Conservation (phyloP, 2,113 vertebrate species). For the Ptyas mucosa region DNA sequence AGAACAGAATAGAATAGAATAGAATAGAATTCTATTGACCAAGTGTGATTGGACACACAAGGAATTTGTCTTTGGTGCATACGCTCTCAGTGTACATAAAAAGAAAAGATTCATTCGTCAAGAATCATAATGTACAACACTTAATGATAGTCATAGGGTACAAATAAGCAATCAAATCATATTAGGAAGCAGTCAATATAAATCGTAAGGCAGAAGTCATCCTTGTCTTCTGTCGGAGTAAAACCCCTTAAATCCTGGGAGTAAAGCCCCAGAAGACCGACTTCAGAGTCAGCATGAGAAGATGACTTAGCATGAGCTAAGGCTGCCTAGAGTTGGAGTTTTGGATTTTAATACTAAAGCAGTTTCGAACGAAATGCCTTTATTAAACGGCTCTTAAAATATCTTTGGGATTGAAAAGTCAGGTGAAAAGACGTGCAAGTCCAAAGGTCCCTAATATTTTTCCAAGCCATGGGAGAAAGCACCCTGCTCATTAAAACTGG, state of each 20-base stretch:
- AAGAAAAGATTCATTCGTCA: too few species aligned
- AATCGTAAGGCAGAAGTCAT: neutral
- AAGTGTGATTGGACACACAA: too few species aligned
- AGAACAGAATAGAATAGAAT: too few species aligned
- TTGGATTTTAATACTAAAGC: neutral
- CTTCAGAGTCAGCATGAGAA: neutral
- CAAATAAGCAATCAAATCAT: too few species aligned
- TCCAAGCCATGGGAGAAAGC: neutral
- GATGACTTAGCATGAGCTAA: neutral
- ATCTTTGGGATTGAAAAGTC: neutral
- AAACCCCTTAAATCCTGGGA: neutral
- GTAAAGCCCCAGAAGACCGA: neutral
- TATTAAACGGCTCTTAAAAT: neutral
- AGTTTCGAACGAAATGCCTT: neutral
- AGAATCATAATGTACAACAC: too few species aligned
- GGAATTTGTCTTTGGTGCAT: too few species aligned
- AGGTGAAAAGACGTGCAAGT: neutral
- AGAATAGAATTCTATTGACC: too few species aligned
- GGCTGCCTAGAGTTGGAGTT: neutral
- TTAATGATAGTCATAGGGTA: too few species aligned
- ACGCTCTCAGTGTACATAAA: too few species aligned
- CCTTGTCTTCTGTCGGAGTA: neutral
- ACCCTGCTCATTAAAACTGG: conserved; percentile 25
- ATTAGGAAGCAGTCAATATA: too few species aligned
- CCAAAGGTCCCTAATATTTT: neutral